Conservation (phyloP, 2,113 vertebrate species). For the Pelvicachromis taeniatus region DNA sequence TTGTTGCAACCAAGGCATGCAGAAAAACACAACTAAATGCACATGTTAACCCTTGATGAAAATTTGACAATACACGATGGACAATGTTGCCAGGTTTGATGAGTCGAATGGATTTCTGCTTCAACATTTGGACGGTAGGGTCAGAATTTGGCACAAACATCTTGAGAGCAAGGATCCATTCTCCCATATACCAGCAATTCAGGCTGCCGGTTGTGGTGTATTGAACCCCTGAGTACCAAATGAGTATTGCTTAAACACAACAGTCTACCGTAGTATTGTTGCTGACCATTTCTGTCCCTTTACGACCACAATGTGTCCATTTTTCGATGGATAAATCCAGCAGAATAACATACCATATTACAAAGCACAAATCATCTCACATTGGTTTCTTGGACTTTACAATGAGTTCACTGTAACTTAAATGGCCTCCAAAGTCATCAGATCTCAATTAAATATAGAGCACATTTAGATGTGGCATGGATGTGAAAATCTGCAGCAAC, state of each 20-base stretch:
- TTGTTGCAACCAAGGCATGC: neutral
- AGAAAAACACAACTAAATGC: neutral
- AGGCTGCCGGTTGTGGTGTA: neutral
- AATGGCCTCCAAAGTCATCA: neutral
- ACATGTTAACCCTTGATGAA: rapidly evolving
- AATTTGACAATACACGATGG: neutral
- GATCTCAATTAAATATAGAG: neutral
- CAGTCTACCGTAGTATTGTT: neutral
- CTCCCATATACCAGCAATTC: neutral
- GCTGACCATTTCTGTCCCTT: neutral
- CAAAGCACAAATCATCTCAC: neutral
- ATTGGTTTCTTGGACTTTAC: neutral
- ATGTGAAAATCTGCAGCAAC: neutral
- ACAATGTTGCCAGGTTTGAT: neutral
- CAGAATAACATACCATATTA: rapidly evolving
- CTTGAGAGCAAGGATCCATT: rapidly evolving
- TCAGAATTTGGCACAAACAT: neutral
- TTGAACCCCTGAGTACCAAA: neutral
- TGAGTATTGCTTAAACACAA: neutral
- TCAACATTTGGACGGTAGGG: neutral
- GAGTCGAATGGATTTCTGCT: neutral
- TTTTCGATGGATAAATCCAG: neutral
- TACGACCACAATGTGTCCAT: neutral
- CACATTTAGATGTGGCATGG: neutral
- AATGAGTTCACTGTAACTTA: rapidly evolving